Percentiles rank a stretch among this genome's conserved stretches.
Conservation (phyloP, 2,797 vertebrate species). For the Lithobates sylvaticus region DNA sequence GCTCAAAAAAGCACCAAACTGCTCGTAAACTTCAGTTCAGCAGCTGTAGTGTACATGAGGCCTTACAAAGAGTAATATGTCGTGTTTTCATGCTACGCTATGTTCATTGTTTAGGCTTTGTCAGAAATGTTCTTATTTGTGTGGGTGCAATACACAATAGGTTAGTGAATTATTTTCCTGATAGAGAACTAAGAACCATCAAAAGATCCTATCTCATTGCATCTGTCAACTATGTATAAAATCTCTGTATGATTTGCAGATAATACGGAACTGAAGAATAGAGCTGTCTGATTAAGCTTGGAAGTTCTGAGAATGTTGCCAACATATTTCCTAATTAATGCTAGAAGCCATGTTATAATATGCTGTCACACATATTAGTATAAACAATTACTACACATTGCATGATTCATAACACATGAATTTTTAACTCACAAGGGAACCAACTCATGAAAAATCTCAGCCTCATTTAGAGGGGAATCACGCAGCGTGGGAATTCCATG, state of each 20-base stretch:
- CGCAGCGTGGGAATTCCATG: slow-evolving; percentile 37
- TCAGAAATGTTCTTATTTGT: no score
- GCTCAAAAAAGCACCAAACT: no score
- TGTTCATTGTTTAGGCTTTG: no score
- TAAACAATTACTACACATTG: slow-evolving; percentile 58
- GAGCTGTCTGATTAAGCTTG: slow-evolving; percentile 31
- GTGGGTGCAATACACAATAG: no score
- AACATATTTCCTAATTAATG: slow-evolving; percentile 60
- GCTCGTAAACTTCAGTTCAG: no score
- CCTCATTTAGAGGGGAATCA: slow-evolving; percentile 60
- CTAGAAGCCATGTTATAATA: slow-evolving; percentile 57
- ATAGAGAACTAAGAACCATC: background rate
- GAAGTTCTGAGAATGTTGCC: slow-evolving; percentile 25
- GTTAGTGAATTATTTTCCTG: background rate
- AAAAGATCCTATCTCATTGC: background rate
- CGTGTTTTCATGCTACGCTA: no score
- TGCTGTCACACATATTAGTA: slow-evolving; percentile 63
- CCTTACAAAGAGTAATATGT: no score
- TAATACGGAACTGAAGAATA: background rate
- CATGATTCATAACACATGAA: slow-evolving; percentile 61
- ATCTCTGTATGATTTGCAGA: slow-evolving; percentile 9
- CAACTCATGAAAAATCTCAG: slow-evolving; percentile 49
- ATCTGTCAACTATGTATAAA: background rate
- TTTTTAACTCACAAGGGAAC: slow-evolving; percentile 61
- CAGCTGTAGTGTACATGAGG: no score